phyloP scores from a whole-genome alignment of 2,888 invertebrate species.

The Chymomyza caudatula region DNA sequence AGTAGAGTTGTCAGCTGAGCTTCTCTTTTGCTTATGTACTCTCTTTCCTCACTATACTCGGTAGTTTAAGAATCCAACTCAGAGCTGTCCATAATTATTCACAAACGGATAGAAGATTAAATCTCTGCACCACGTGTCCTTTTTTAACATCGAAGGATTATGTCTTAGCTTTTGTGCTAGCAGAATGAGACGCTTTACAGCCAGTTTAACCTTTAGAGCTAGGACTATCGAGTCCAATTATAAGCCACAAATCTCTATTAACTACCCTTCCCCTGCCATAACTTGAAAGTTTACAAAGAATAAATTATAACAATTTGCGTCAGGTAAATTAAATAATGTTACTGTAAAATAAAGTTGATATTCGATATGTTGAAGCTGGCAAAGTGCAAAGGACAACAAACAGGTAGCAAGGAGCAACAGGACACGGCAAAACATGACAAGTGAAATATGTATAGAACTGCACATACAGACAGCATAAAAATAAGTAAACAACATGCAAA shows the following conservation, averaged over 20 bases:
- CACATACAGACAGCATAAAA: conserved; percentile 50
- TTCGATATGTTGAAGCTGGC: conserved; percentile 41
- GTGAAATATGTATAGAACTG: conserved; percentile 25
- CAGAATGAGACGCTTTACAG: too few relatives aligned
- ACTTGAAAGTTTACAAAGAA: not conserved
- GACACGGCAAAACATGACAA: conserved; percentile 9
- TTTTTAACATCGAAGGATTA: too few relatives aligned
- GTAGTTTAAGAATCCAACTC: too few relatives aligned
- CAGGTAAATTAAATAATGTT: conserved; percentile 68
- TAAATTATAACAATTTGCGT: conserved; percentile 52
- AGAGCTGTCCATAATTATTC: too few relatives aligned
- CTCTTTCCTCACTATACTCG: too few relatives aligned
- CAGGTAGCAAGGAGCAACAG: conserved; percentile 10
- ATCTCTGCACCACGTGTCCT: too few relatives aligned
- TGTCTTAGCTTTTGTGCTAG: too few relatives aligned
- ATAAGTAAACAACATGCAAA: conserved; percentile 63
- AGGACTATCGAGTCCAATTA: too few relatives aligned
- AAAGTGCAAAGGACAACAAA: conserved; percentile 43
- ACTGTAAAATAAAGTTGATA: conserved; percentile 65
- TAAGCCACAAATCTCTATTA: not conserved
- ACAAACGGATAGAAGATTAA: too few relatives aligned
- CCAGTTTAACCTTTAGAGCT: too few relatives aligned
- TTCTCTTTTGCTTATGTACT: too few relatives aligned
- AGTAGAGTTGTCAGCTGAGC: too few relatives aligned
- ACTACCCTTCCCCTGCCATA: not conserved